phyloP scores from a whole-genome alignment of 1,140 invertebrate genomes.

The Megathymus violae region DNA sequence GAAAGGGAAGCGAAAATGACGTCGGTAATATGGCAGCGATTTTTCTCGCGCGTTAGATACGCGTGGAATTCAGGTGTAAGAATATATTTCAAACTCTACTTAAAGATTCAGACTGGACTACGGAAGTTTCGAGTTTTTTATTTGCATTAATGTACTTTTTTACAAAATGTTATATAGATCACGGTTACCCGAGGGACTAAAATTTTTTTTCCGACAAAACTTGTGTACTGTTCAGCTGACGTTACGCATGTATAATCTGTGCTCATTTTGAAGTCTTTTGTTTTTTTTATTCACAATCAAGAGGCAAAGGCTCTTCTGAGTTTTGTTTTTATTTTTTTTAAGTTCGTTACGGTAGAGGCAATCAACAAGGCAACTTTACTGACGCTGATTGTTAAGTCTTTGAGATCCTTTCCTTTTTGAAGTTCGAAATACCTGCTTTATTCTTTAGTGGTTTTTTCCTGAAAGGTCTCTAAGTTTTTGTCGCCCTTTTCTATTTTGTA shows the following conservation, averaged over 20 bases:
- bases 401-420: conserved; percentile 36
- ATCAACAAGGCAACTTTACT: conserved; percentile 46
- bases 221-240: conserved; percentile 50
- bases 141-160: conserved; percentile 40
- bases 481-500: conserved; percentile 29
- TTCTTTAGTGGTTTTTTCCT: conserved; percentile 36
- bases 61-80: conserved; percentile 46
- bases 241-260: conserved; percentile 66
- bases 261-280: conserved; percentile 55
- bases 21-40: conserved; percentile 33
- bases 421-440: conserved; percentile 40
- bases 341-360: conserved; percentile 50
- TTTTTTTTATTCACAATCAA: conserved; percentile 53
- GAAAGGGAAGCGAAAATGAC: conserved; percentile 28
- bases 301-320: conserved; percentile 48
- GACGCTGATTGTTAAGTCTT: conserved; percentile 47
- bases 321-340: conserved; percentile 51
- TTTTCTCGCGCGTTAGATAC: conserved; percentile 37
- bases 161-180: conserved; percentile 26
- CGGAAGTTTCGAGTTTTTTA: conserved; percentile 39
- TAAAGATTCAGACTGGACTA: conserved; percentile 40
- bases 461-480: conserved; percentile 21
- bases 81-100: conserved; percentile 48
- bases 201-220: conserved; percentile 43
- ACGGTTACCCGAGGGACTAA: conserved; percentile 17